These are phyloP conservation scores for Hippolais icterina DNA, from an alignment of 2,113 vertebrate genomes.

Conservation along the genomic window DNA sequence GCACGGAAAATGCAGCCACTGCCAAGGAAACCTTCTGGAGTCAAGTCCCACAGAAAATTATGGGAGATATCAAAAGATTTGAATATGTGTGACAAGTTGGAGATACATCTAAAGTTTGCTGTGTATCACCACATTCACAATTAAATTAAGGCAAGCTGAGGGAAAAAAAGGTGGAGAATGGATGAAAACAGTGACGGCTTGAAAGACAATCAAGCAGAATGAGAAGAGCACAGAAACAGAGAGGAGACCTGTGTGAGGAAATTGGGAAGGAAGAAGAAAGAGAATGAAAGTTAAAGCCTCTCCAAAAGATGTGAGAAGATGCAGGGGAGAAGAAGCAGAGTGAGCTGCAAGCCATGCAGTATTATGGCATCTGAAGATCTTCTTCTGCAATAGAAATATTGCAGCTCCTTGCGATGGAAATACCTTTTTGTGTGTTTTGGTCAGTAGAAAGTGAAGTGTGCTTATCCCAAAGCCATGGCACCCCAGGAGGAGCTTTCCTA, in stretches of 20 bases:
- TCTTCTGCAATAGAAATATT: background rate
- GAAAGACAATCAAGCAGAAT: background rate
- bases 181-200: background rate
- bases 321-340: background rate
- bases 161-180: background rate
- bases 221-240: background rate
- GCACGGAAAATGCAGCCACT: background rate
- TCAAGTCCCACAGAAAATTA: background rate
- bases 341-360: background rate
- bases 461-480: background rate
- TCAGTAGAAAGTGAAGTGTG: background rate
- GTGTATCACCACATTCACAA: background rate
- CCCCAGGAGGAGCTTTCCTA: background rate
- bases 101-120: background rate
- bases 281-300: background rate
- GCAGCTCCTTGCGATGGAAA: background rate
- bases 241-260: background rate
- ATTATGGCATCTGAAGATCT: background rate
- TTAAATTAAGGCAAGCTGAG: background rate
- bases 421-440: background rate
- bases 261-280: background rate
- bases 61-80: background rate
- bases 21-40: background rate
- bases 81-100: background rate
- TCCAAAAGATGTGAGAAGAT: background rate